Base-by-base conservation (phyloP, 23 tunicate species). In the Ascidia mentula region DNA sequence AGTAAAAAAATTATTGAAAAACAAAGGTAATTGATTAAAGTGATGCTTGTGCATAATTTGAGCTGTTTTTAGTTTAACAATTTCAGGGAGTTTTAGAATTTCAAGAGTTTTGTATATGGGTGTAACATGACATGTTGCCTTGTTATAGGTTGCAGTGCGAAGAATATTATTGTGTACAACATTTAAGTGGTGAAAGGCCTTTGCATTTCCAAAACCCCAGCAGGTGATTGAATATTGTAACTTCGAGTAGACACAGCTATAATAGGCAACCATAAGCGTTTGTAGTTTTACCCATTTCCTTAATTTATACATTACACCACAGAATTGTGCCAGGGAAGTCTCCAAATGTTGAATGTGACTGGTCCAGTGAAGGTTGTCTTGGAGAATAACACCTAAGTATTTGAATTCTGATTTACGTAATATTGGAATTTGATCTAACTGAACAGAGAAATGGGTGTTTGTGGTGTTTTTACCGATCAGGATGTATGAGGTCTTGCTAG, bases 361-460 rank as follows among this genome's bases (percentile, higher is more conserved):
- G 46, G 38, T 15, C 73, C 82, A 79, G 34, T 33, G 60, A n/a
- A 79, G 33, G 32, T 79, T 60, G 5, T 79, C 82, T 34, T 79
- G 74, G 36, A 79, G 8, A 6, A 36, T 34, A 30, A 79, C 82
- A 31, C 74, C 82, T 60, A 60, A 30, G 31, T 79, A 79, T 65
- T 36, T 37, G 4, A 65, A 36, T 4, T 26, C 13, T 34, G 34
- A 26, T 71, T 33, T 22, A 34, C 40, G 75, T 2, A 22, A 34
- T 71, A 71, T 33, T 4, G 40, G 24, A 36, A 28, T 71, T 3
- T 71, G 30, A 2, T 36, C 75, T 1, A 71, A 6, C 18, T 71
- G 75, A 6, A 71, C n/a, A 3, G 75, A 71, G 13, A 71, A 71
- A 22, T 18, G 24, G 1, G 30, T 4, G 9, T 2, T 34, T 71